Conservation (phyloP, 2,113 vertebrate species). For the human (Homo sapiens) region GRCh38 chr2:4914501-4915000, state of each 20-base stretch:
- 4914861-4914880: not conserved
- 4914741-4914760: not conserved
- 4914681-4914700: not conserved
- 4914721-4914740: not conserved
- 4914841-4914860: not conserved
- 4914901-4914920: too few species aligned
- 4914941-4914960: not conserved
- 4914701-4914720: not conserved
- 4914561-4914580: too few species aligned
- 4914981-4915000: not conserved
- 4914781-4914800: not conserved
- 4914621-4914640: not conserved
- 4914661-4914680: not conserved
- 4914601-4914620: not conserved
- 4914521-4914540: rapidly evolving
- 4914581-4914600: not conserved
- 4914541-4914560: too few species aligned
- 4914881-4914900: not conserved
- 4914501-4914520: too few species aligned
- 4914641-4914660: not conserved
- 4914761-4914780: not conserved
- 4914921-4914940: too few species aligned
- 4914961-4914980: not conserved
- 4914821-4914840: not conserved
- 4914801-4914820: not conserved